Conservation (phyloP, 2,797 vertebrate genomes). For the Gadopsis marmoratus region DNA sequence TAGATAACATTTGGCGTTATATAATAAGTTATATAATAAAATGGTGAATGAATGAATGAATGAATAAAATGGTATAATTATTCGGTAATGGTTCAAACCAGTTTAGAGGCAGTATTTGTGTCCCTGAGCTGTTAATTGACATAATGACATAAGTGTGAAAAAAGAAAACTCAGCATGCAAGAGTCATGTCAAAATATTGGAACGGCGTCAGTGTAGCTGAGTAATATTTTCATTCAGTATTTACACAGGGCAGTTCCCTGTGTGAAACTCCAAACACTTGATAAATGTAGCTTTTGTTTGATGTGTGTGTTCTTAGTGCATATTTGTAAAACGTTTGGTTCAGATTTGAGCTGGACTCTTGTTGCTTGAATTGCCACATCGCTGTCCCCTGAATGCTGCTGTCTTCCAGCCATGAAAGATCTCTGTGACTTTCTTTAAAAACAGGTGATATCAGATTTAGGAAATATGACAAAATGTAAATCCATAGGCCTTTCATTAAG, state of each 20-base stretch:
- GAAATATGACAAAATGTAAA: background rate
- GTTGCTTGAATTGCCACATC: background rate
- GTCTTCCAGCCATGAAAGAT: background rate
- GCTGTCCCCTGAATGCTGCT: background rate
- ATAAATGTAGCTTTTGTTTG: slow-evolving; percentile 34
- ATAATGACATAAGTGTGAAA: background rate
- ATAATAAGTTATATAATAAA: background rate
- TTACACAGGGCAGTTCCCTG: slow-evolving; percentile 57
- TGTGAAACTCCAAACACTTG: slow-evolving; percentile 13
- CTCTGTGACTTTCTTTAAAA: background rate
- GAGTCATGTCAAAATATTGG: slow-evolving; percentile 62
- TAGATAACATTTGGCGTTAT: background rate
- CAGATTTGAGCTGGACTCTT: slow-evolving; percentile 16
- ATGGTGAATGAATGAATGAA: too few species aligned
- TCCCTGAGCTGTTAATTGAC: background rate
- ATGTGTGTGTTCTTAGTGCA: background rate
- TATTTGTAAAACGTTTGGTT: slow-evolving; percentile 21
- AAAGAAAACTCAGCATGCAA: slow-evolving; percentile 13
- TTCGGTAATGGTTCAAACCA: background rate
- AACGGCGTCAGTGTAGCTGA: background rate
- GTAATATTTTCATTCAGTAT: slow-evolving; percentile 47
- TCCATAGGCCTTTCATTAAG: background rate
- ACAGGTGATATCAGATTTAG: background rate
- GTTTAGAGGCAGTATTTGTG: background rate
- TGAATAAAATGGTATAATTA: background rate